A percentile compares a stretch with the other conserved stretches of the same genome.
These are phyloP conservation scores for Anseranas semipalmata DNA, from an alignment of 2,113 vertebrate species.

Conservation along the genomic window DNA sequence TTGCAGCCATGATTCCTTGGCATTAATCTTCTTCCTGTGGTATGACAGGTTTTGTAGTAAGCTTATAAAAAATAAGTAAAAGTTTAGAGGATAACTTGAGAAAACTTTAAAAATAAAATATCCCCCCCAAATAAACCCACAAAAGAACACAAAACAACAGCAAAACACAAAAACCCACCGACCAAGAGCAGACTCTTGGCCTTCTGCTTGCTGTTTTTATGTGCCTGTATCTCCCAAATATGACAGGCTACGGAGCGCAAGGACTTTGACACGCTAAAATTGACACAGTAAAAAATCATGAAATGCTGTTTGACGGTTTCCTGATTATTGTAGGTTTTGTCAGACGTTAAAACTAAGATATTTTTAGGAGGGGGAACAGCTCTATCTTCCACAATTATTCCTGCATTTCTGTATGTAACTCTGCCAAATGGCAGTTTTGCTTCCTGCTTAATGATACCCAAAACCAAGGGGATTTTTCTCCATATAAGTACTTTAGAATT, in stretches of 20 bases:
- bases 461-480: slow-evolving; percentile 9
- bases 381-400: neutral
- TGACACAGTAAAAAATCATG: neutral
- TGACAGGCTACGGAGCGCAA: fast-evolving
- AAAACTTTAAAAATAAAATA: neutral
- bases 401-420: slow-evolving; percentile 8
- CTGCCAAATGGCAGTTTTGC: neutral
- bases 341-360: neutral
- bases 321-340: neutral
- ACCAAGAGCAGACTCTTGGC: neutral
- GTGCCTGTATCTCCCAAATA: neutral
- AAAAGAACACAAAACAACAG: neutral
- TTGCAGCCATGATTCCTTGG: neutral
- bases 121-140: neutral
- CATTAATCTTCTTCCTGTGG: neutral
- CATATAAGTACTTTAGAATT: neutral
- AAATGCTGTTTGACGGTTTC: neutral
- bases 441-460: neutral
- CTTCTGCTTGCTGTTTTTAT: neutral
- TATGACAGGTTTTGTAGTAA: neutral
- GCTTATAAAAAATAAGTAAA: neutral
- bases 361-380: neutral
- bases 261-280: neutral
- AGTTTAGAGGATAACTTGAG: neutral
- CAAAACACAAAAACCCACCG: neutral